These are phyloP conservation scores for Sander lucioperca DNA, from an alignment of 2,113 vertebrate species.

Conservation along the genomic window DNA sequence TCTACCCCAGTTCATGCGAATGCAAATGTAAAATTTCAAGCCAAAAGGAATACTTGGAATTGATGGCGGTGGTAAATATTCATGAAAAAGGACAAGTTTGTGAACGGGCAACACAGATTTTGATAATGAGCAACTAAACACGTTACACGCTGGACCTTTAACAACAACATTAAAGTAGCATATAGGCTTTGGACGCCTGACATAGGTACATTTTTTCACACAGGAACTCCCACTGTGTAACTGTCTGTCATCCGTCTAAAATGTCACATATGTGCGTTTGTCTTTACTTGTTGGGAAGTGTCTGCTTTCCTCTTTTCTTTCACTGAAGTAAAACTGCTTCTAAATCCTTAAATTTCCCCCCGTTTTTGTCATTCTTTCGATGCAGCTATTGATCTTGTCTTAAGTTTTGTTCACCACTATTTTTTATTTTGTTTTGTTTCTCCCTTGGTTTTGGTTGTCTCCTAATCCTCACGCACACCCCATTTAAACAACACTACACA, in stretches of 20 bases:
- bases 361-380: conserved; percentile 10
- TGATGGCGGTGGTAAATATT: too few relatives aligned
- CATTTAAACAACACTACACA: conserved; percentile 20
- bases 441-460: background rate
- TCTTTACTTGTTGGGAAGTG: background rate
- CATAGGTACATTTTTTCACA: too few relatives aligned
- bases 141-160: too few relatives aligned
- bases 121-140: too few relatives aligned
- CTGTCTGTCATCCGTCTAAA: background rate
- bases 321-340: conserved; percentile 13
- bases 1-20: too few relatives aligned
- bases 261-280: background rate
- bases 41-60: too few relatives aligned
- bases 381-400: background rate
- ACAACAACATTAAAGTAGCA: background rate
- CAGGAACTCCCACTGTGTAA: background rate
- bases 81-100: too few relatives aligned
- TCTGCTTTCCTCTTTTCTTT: conserved; percentile 1
- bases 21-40: too few relatives aligned
- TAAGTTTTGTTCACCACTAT: background rate
- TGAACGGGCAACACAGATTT: too few relatives aligned
- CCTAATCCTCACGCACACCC: conserved; percentile 13
- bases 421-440: conserved; percentile 11
- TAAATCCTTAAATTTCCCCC: background rate
- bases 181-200: background rate